Conservation (phyloP, 2,113 vertebrate species). For the Pelvicachromis taeniatus region DNA sequence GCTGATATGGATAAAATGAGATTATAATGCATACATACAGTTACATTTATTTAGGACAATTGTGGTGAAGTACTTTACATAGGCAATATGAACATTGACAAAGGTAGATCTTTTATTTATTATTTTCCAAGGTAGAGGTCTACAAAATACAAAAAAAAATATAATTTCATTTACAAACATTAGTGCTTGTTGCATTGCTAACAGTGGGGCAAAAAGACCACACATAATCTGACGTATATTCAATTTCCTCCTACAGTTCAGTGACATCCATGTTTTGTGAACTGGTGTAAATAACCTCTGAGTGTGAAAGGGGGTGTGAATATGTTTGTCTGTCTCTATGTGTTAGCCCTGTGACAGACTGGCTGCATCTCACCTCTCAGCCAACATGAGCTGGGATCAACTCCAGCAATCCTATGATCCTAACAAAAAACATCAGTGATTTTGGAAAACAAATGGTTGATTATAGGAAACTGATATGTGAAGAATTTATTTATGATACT, state of each 20-base stretch:
- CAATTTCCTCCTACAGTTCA: not conserved
- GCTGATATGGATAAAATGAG: slow-evolving; percentile 51
- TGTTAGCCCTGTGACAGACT: slow-evolving; percentile 21
- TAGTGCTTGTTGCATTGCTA: not conserved
- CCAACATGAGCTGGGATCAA: not conserved
- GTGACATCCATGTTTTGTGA: slow-evolving; percentile 3
- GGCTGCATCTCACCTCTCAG: not conserved
- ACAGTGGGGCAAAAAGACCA: not conserved
- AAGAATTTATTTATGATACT: not conserved
- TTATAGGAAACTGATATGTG: not conserved
- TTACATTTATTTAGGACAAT: not conserved
- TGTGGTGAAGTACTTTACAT: not conserved
- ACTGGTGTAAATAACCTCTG: not conserved
- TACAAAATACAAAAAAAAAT: not conserved
- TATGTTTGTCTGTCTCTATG: not conserved
- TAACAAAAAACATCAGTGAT: not conserved
- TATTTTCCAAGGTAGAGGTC: not conserved
- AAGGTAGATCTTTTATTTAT: not conserved
- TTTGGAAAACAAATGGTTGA: not conserved
- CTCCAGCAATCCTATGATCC: not conserved
- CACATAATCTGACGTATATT: not conserved
- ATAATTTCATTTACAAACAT: not conserved
- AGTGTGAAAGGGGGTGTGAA: slow-evolving; percentile 29
- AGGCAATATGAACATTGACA: not conserved
- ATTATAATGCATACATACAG: slow-evolving; percentile 19